These are phyloP conservation scores for Cephalotes varians DNA, from an alignment of 2,888 invertebrate genomes.

Conservation along the genomic window DNA sequence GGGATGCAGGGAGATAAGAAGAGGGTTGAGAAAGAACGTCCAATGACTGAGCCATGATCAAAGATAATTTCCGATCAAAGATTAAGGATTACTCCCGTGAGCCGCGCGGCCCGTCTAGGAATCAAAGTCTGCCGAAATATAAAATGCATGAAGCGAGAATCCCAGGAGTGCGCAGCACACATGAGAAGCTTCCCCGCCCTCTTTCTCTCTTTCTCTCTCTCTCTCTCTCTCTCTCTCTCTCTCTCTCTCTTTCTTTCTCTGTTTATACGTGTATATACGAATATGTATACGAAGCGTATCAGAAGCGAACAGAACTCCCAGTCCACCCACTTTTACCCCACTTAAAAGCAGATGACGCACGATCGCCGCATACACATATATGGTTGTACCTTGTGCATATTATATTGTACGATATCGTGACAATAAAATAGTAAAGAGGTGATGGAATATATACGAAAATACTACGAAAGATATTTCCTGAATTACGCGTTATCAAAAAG, in stretches of 20 bases:
- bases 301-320: slow-evolving; percentile 33
- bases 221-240: slow-evolving; percentile 2
- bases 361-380: slow-evolving; percentile 52
- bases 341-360: slow-evolving; percentile 42
- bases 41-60: slow-evolving; percentile 80
- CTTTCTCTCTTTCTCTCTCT: neutral
- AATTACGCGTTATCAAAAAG: neutral
- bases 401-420: slow-evolving; percentile 18
- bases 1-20: slow-evolving; percentile 61
- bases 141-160: slow-evolving; percentile 85
- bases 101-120: slow-evolving; percentile 78
- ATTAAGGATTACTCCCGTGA: slow-evolving; percentile 82
- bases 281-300: slow-evolving; percentile 36
- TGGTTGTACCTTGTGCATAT: slow-evolving; percentile 32
- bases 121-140: slow-evolving; percentile 85
- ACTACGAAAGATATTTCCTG: neutral
- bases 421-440: slow-evolving; percentile 39
- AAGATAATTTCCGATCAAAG: slow-evolving; percentile 84
- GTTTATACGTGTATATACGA: slow-evolving; percentile 35
- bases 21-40: slow-evolving; percentile 56
- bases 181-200: slow-evolving; percentile 27
- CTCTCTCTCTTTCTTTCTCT: neutral
- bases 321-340: slow-evolving; percentile 11
- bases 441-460: neutral
- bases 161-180: slow-evolving; percentile 70